Percentiles rank a stretch among this genome's conserved stretches.
Evolutionary conservation across 2,113 vertebrate species (phyloP).

Genomic region (Pedetes capensis): DNA sequence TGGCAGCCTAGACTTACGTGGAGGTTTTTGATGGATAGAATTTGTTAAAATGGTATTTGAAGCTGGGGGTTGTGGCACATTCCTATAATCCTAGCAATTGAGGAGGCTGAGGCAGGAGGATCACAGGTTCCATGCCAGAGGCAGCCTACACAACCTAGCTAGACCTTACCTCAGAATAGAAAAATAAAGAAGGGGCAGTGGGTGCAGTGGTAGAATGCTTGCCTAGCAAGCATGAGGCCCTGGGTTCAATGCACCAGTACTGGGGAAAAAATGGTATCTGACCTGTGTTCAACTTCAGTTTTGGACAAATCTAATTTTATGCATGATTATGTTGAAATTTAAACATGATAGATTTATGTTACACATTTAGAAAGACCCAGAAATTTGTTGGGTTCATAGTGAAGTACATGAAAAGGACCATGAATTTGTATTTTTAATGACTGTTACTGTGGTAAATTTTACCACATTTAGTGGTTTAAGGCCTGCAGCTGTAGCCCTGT

Average conservation of each 20-base stretch:
- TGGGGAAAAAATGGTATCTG: slow-evolving; percentile 49
- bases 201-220: too few relatives aligned
- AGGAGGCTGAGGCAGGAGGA: too few relatives aligned
- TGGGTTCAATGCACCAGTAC: too few relatives aligned
- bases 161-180: too few relatives aligned
- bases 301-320: slow-evolving; percentile 57
- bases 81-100: too few relatives aligned
- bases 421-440: slow-evolving; percentile 19
- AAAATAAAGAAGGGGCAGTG: too few relatives aligned
- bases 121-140: too few relatives aligned
- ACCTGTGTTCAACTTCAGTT: slow-evolving; percentile 33
- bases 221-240: too few relatives aligned
- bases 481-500: too few relatives aligned
- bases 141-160: too few relatives aligned
- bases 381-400: slow-evolving; percentile 27
- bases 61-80: too few relatives aligned
- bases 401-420: background rate
- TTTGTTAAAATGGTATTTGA: slow-evolving; percentile 55
- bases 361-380: slow-evolving; percentile 24
- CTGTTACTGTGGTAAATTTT: background rate
- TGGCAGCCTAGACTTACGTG: background rate
- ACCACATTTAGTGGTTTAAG: background rate
- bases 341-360: slow-evolving; percentile 48
- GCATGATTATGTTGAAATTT: slow-evolving; percentile 45
- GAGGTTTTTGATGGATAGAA: slow-evolving; percentile 5